These are phyloP conservation scores for Drosophila limbata DNA, from an alignment of 2,888 invertebrate species.

Conservation along the genomic window DNA sequence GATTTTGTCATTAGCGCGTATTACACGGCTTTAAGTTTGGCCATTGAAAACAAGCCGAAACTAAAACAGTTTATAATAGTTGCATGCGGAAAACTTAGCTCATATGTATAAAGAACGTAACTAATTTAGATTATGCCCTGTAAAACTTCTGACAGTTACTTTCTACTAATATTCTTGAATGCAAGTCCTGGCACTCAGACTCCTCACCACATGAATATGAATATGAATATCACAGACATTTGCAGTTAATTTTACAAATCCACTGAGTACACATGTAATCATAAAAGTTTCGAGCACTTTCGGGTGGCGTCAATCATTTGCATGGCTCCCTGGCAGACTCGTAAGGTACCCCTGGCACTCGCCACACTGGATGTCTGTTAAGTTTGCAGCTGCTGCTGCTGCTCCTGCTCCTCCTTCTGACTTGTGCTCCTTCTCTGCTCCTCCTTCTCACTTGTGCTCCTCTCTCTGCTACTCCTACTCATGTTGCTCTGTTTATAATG, in stretches of 20 bases:
- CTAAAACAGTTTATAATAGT: conserved; percentile 21
- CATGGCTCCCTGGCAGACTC: conserved; percentile 22
- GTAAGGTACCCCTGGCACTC: neutral
- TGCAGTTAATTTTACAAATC: conserved; percentile 60
- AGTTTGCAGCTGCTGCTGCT: neutral
- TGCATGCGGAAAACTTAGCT: conserved; percentile 26
- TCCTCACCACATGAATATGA: conserved; percentile 11
- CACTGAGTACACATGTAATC: conserved; percentile 55
- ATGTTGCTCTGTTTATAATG: conserved; percentile 32
- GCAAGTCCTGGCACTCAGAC: conserved; percentile 1
- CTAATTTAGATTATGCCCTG: conserved; percentile 23
- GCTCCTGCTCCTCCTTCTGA: neutral
- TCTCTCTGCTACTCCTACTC: too few relatives aligned
- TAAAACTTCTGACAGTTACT: conserved; percentile 38
- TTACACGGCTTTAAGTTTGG: conserved; percentile 41
- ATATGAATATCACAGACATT: conserved; percentile 30
- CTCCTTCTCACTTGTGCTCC: neutral
- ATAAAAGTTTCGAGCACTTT: conserved; percentile 53
- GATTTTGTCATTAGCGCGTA: conserved; percentile 33
- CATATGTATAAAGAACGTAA: conserved; percentile 19
- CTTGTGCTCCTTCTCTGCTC: too few relatives aligned
- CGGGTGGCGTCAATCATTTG: conserved; percentile 51
- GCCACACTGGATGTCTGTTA: conserved; percentile 7
- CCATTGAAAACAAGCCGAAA: conserved; percentile 19
- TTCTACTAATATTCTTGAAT: neutral